These are phyloP conservation scores for Camelus dromedarius DNA, from an alignment of 2,113 vertebrate species.

Conservation along the genomic window DNA sequence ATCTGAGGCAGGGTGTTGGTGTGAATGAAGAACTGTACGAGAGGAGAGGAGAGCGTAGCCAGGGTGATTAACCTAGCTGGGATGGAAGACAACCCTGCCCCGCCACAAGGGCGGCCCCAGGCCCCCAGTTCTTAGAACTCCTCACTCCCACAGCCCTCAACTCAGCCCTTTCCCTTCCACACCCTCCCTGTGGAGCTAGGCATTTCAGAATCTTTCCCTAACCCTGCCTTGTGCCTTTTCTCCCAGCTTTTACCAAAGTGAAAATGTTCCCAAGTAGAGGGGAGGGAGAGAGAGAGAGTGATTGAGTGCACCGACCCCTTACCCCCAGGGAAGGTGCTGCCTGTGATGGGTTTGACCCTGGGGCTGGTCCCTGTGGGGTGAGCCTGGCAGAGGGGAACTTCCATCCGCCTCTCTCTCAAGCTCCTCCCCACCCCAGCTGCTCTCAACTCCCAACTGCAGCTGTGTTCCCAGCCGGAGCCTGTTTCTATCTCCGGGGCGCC, in stretches of 20 bases:
- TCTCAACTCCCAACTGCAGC: too few relatives aligned
- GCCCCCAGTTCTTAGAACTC: neutral
- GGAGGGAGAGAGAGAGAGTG: neutral
- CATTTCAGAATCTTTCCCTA: neutral
- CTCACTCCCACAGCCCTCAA: neutral
- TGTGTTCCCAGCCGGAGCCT: accelerated
- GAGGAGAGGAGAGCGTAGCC: neutral
- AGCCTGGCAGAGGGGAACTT: neutral
- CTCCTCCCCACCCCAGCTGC: neutral
- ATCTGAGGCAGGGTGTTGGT: neutral
- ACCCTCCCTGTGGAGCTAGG: neutral
- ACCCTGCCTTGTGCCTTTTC: neutral
- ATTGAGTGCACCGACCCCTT: constrained; percentile 66
- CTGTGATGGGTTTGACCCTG: constrained; percentile 78
- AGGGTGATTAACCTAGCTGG: neutral
- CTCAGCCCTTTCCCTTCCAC: neutral
- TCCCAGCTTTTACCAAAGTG: neutral
- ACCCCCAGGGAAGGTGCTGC: constrained; percentile 65
- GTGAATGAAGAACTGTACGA: neutral
- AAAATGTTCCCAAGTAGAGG: constrained; percentile 20
- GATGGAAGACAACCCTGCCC: too few relatives aligned
- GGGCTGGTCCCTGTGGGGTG: constrained; percentile 65
- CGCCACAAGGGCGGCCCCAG: neutral
- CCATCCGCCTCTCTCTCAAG: neutral
- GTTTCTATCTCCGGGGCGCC: constrained; percentile 46